phyloP scores from a whole-genome alignment of 2,113 vertebrate species.

The Antechinus stuartii region DNA sequence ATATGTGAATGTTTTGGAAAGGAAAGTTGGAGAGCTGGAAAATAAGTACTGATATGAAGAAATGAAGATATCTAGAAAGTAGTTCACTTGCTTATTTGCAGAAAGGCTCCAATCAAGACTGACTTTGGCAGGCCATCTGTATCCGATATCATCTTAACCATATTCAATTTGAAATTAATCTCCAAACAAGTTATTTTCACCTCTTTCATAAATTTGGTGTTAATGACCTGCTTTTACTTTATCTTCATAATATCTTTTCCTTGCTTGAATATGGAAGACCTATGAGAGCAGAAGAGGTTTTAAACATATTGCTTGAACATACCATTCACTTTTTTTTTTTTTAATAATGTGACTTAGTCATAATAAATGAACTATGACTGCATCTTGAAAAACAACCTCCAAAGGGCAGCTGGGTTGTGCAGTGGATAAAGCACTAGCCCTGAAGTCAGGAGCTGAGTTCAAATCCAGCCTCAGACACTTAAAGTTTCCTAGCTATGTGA shows the following conservation, averaged over 20 bases:
- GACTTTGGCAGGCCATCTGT: not conserved
- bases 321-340: not conserved
- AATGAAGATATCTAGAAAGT: not conserved
- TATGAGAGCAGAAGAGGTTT: not conserved
- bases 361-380: not conserved
- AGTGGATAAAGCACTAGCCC: too few species aligned
- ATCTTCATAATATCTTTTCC: conserved; percentile 10
- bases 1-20: not conserved
- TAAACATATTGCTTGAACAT: not conserved
- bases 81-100: not conserved
- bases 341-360: not conserved
- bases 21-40: not conserved
- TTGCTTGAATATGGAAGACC: not conserved
- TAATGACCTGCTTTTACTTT: not conserved
- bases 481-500: too few species aligned
- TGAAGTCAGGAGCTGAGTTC: too few species aligned
- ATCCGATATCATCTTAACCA: conserved; percentile 15
- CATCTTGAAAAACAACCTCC: not conserved
- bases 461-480: too few species aligned
- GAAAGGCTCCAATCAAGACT: not conserved
- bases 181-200: conserved; percentile 18
- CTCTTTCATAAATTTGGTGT: not conserved
- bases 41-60: not conserved
- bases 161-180: conserved; percentile 7
- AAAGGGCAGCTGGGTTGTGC: not conserved